phyloP scores from a whole-genome alignment of 2,113 vertebrate genomes.

The Cercopithecus mona region DNA sequence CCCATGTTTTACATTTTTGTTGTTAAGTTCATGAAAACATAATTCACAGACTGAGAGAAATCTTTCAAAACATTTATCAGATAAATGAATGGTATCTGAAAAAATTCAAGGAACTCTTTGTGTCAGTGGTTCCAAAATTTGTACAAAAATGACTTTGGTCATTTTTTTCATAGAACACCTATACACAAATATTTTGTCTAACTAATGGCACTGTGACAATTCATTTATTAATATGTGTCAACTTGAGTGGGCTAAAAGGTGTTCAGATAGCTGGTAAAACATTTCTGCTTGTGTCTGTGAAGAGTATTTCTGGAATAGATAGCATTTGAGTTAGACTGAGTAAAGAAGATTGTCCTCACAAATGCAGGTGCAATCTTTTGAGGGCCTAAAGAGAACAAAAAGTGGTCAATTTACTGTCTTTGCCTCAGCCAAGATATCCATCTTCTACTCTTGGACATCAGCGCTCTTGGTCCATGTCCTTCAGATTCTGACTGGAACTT shows the following conservation, averaged over 20 bases:
- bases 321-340: neutral
- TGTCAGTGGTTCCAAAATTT: neutral
- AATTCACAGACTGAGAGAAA: neutral
- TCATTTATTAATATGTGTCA: neutral
- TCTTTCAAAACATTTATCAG: neutral
- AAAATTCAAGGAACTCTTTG: neutral
- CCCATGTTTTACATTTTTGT: neutral
- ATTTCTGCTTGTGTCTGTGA: neutral
- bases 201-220: too few species aligned
- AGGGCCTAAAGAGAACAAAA: neutral
- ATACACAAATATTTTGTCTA: neutral
- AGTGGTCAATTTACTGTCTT: neutral
- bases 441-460: neutral
- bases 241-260: neutral
- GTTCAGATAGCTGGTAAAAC: neutral
- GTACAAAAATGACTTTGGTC: neutral
- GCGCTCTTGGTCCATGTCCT: neutral
- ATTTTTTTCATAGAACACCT: neutral
- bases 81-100: neutral
- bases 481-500: neutral
- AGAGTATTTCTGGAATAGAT: neutral
- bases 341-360: neutral
- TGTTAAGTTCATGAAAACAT: neutral
- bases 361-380: neutral
- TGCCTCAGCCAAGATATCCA: neutral